A percentile compares a stretch with the other conserved stretches of the same genome.
phyloP scores from a whole-genome alignment of 2,888 invertebrate genomes.

The Agrilus biguttatus region DNA sequence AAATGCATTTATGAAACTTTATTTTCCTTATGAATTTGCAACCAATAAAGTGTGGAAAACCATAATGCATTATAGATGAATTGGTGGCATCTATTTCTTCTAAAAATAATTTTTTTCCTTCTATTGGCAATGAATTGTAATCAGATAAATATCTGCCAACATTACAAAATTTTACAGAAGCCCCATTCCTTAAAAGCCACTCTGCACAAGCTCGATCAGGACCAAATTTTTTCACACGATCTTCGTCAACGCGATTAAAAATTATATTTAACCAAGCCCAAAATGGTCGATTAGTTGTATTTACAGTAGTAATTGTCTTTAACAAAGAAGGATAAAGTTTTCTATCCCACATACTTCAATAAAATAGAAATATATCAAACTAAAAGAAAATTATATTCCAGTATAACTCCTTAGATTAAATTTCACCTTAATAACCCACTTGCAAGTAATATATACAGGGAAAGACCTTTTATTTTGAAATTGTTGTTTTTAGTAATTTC shows the following conservation, averaged over 20 bases:
- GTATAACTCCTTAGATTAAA: too few relatives aligned
- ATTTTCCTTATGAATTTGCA: constrained; percentile 57
- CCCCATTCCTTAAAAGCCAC: constrained; percentile 88
- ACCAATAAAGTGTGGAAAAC: constrained; percentile 69
- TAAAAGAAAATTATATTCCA: too few relatives aligned
- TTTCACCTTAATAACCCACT: too few relatives aligned
- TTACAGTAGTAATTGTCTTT: too few relatives aligned
- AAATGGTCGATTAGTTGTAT: too few relatives aligned
- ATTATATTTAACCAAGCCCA: constrained; percentile 38
- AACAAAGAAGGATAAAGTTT: too few relatives aligned
- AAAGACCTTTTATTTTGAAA: too few relatives aligned
- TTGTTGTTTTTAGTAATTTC: too few relatives aligned
- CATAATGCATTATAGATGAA: constrained; percentile 68
- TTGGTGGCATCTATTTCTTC: constrained; percentile 67
- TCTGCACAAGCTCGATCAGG: constrained; percentile 87
- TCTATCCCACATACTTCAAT: too few relatives aligned
- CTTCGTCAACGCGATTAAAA: constrained; percentile 54
- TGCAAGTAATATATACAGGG: too few relatives aligned
- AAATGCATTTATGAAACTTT: constrained; percentile 56
- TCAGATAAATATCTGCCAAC: constrained; percentile 39
- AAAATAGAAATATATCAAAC: too few relatives aligned
- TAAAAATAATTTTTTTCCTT: constrained; percentile 30
- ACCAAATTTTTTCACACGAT: constrained; percentile 58
- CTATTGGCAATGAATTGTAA: constrained; percentile 61
- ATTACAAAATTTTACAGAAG: constrained; percentile 55